phyloP scores from a whole-genome alignment of 1,140 invertebrate species.

The Pseudomyrmex flavicornis region DNA sequence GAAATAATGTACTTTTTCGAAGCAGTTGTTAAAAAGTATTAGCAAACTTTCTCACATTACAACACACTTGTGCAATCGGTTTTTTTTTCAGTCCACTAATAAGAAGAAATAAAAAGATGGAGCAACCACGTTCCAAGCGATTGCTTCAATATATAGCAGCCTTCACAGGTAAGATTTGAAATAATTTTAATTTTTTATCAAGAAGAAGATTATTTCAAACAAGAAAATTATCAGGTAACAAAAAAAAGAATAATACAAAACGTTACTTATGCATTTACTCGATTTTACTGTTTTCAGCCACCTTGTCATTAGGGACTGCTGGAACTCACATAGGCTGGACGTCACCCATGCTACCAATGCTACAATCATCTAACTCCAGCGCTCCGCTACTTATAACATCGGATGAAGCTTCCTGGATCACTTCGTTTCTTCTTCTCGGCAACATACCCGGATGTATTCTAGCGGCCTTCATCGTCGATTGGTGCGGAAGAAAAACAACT shows the following conservation, averaged over 20 bases:
- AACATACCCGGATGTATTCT: slow-evolving; percentile 84
- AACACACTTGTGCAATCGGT: no score
- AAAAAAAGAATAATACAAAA: background rate
- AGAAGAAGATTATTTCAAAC: background rate
- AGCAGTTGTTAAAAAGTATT: no score
- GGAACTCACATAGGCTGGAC: slow-evolving; percentile 86
- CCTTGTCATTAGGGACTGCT: slow-evolving; percentile 77
- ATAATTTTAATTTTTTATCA: slow-evolving; percentile 14
- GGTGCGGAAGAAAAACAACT: slow-evolving; percentile 85
- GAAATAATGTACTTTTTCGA: no score
- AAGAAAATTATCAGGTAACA: background rate
- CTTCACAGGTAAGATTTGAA: slow-evolving; percentile 76
- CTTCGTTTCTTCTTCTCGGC: slow-evolving; percentile 85
- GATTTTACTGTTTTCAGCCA: slow-evolving; percentile 73
- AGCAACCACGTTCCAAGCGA: slow-evolving; percentile 73
- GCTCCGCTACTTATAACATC: slow-evolving; percentile 73
- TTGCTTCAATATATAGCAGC: slow-evolving; percentile 82
- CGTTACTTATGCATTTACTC: background rate
- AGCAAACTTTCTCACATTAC: background rate
- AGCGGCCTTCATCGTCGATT: slow-evolving; percentile 86
- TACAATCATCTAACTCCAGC: slow-evolving; percentile 80
- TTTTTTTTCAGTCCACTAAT: slow-evolving; percentile 58
- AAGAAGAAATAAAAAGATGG: slow-evolving; percentile 77
- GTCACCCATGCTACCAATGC: slow-evolving; percentile 84
- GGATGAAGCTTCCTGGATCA: slow-evolving; percentile 86